These are phyloP conservation scores for Ridgeia piscesae DNA, from an alignment of 1,140 invertebrate genomes.

Conservation along the genomic window DNA sequence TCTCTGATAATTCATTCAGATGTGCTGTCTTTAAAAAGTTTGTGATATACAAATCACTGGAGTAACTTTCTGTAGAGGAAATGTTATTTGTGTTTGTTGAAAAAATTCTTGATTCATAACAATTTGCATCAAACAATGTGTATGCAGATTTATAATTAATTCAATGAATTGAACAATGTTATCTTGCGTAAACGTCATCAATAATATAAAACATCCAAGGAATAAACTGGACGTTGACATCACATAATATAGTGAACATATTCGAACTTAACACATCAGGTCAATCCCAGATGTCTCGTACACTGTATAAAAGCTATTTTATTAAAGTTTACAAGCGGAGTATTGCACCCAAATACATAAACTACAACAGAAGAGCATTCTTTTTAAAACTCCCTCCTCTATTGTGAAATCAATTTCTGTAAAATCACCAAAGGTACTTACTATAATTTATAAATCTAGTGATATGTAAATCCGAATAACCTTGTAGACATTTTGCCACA, in stretches of 20 bases:
- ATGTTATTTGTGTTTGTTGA: not conserved
- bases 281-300: not conserved
- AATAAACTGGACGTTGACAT: not conserved
- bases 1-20: not conserved
- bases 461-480: too few relatives aligned
- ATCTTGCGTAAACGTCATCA: not conserved
- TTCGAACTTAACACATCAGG: not conserved
- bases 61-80: not conserved
- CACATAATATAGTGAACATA: not conserved
- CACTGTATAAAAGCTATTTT: not conserved
- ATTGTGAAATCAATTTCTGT: too few relatives aligned
- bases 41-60: too few relatives aligned
- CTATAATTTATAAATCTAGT: too few relatives aligned
- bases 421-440: too few relatives aligned
- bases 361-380: not conserved
- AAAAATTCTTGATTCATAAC: not conserved
- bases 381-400: not conserved
- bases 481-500: too few relatives aligned
- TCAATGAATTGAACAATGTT: not conserved
- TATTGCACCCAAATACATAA: not conserved
- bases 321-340: not conserved
- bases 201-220: not conserved
- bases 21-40: not conserved
- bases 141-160: slow-evolving; percentile 7
- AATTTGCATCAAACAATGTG: not conserved